Conservation (phyloP, 1,140 invertebrate genomes). For the Drosophila simulans region DNA sequence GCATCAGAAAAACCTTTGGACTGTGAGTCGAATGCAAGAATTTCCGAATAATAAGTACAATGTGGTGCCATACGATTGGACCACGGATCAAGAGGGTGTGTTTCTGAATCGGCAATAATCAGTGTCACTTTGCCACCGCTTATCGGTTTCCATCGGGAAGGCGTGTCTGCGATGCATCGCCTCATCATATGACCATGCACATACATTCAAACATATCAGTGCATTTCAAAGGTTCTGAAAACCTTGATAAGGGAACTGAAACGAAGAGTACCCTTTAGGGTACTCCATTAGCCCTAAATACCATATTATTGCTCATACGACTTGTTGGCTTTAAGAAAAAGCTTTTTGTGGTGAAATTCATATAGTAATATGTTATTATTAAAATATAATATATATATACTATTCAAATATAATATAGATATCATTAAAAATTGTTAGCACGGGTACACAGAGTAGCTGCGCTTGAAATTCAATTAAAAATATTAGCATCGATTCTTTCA, state of each 20-base stretch:
- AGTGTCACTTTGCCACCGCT: slow-evolving; percentile 19
- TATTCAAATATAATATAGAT: too few species aligned
- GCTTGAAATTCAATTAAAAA: too few species aligned
- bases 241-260: neutral
- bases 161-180: slow-evolving; percentile 47
- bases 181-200: slow-evolving; percentile 15
- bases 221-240: neutral
- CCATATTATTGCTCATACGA: too few species aligned
- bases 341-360: too few species aligned
- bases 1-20: slow-evolving; percentile 57
- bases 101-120: slow-evolving; percentile 22
- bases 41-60: slow-evolving; percentile 5
- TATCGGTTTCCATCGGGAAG: slow-evolving; percentile 35
- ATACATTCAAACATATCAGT: neutral
- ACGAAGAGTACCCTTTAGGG: neutral
- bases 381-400: too few species aligned
- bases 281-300: too few species aligned
- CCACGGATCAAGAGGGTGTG: slow-evolving; percentile 36
- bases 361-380: too few species aligned
- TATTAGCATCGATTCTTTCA: too few species aligned
- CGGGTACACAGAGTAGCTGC: too few species aligned
- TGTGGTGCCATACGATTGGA: neutral
- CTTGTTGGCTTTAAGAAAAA: too few species aligned
- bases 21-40: slow-evolving; percentile 44
- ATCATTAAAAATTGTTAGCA: too few species aligned